Evolutionary conservation across 2,113 vertebrate genomes (phyloP).

Genomic region (Sigmodon hispidus): DNA sequence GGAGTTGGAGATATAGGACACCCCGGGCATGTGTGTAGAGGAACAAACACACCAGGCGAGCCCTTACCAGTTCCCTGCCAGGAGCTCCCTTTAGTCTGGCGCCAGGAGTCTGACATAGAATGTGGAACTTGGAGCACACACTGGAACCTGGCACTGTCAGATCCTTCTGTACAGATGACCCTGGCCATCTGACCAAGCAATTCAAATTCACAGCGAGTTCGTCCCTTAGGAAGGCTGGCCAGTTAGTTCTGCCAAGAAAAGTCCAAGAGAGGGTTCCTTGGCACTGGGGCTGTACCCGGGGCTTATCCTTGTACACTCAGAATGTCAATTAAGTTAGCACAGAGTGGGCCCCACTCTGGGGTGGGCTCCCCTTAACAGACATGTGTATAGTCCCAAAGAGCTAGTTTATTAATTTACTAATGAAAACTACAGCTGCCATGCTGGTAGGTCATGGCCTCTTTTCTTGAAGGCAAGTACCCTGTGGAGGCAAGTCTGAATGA

Average conservation of each 20-base stretch:
- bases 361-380: not conserved
- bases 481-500: conserved; percentile 35
- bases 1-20: not conserved
- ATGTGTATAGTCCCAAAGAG: not conserved
- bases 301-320: not conserved
- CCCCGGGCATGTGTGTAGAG: not conserved
- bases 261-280: conserved; percentile 59
- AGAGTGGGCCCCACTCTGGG: not conserved
- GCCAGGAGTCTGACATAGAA: conserved; percentile 43
- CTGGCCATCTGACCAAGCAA: not conserved
- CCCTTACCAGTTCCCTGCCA: conserved; percentile 36
- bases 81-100: conserved; percentile 33
- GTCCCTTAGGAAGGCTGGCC: conserved; percentile 44
- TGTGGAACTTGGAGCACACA: conserved; percentile 67
- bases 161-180: conserved; percentile 46
- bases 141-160: conserved; percentile 63
- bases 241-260: conserved; percentile 41
- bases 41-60: not conserved
- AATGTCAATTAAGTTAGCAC: conserved; percentile 63
- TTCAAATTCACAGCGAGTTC: conserved; percentile 24
- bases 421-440: conserved; percentile 56
- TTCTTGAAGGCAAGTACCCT: not conserved
- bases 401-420: conserved; percentile 57
- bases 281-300: not conserved
- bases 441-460: not conserved